A percentile compares a stretch with the other conserved stretches of the same genome.
Evolutionary conservation across 2,888 invertebrate species (phyloP).

Genomic region (Leptura quadrifasciata): DNA sequence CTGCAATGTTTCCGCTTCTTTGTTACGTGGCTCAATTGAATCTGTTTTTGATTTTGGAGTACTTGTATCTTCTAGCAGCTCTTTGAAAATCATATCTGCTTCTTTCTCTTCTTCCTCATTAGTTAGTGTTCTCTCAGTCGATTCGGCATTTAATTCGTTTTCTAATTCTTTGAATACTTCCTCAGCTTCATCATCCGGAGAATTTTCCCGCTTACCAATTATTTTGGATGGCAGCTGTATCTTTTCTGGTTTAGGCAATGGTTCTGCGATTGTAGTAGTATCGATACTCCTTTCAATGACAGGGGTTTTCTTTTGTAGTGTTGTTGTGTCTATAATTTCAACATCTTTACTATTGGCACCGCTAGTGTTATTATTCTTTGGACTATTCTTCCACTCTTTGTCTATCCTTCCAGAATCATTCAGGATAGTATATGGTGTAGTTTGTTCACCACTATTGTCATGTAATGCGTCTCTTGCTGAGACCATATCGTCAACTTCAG

Average conservation of each 20-base stretch:
- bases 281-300: constrained; percentile 38
- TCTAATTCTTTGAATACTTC: constrained; percentile 66
- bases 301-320: constrained; percentile 40
- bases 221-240: constrained; percentile 46
- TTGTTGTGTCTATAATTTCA: constrained; percentile 62
- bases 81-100: constrained; percentile 67
- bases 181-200: constrained; percentile 53
- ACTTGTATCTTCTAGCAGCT: constrained; percentile 67
- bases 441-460: constrained; percentile 42
- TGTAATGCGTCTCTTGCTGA: constrained; percentile 71
- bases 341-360: constrained; percentile 59
- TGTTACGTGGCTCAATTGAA: constrained; percentile 47
- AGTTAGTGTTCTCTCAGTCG: constrained; percentile 52
- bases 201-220: constrained; percentile 56
- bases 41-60: constrained; percentile 51
- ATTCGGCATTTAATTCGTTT: constrained; percentile 62
- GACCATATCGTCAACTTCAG: constrained; percentile 67
- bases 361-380: constrained; percentile 40
- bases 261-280: constrained; percentile 47
- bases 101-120: constrained; percentile 64
- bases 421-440: constrained; percentile 41
- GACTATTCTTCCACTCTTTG: constrained; percentile 34
- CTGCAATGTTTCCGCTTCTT: constrained; percentile 64
- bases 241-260: constrained; percentile 48
- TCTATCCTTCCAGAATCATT: constrained; percentile 50